Evolutionary conservation across 92 coral and sea anemone species (phyloP).

Genomic region (Phymanthus crucifer): DNA sequence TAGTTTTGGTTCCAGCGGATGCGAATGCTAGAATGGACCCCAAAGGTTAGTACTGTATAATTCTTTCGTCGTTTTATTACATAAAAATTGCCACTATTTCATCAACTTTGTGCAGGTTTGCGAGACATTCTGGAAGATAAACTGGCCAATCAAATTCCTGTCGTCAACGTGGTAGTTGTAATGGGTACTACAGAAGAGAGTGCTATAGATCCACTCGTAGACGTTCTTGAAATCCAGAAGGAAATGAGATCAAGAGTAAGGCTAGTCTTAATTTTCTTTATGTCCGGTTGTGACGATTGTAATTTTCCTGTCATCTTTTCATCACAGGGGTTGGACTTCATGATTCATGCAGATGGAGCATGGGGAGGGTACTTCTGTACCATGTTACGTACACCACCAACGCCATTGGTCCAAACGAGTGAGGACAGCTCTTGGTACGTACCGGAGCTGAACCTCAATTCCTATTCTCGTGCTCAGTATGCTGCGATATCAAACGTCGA

Average conservation of each 20-base stretch:
- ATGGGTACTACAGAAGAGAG: slow-evolving; percentile 94
- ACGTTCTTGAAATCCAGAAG: slow-evolving; percentile 64
- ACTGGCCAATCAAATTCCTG: slow-evolving; percentile 57
- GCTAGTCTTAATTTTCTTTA: neutral
- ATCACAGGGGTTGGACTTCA: slow-evolving; percentile 78
- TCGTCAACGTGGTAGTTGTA: slow-evolving; percentile 68
- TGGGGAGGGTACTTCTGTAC: slow-evolving; percentile 93
- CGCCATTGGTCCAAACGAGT: neutral
- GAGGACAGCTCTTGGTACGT: slow-evolving; percentile 45
- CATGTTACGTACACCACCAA: slow-evolving; percentile 62
- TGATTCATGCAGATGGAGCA: slow-evolving; percentile 81
- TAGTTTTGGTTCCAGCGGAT: slow-evolving; percentile 57
- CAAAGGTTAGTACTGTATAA: slow-evolving; percentile 33
- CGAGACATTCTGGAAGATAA: slow-evolving; percentile 50
- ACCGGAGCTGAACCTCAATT: slow-evolving; percentile 62
- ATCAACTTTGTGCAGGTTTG: slow-evolving; percentile 30
- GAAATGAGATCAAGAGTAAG: slow-evolving; percentile 65
- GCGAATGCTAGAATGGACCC: slow-evolving; percentile 64
- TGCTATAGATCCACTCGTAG: slow-evolving; percentile 83
- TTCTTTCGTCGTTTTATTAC: neutral
- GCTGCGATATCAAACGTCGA: slow-evolving; percentile 62
- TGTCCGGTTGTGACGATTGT: neutral
- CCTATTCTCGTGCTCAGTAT: slow-evolving; percentile 51
- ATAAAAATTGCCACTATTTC: neutral
- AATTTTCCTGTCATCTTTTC: neutral